These are phyloP conservation scores for Labeo catla DNA, from an alignment of 2,113 vertebrate species.

Conservation along the genomic window DNA sequence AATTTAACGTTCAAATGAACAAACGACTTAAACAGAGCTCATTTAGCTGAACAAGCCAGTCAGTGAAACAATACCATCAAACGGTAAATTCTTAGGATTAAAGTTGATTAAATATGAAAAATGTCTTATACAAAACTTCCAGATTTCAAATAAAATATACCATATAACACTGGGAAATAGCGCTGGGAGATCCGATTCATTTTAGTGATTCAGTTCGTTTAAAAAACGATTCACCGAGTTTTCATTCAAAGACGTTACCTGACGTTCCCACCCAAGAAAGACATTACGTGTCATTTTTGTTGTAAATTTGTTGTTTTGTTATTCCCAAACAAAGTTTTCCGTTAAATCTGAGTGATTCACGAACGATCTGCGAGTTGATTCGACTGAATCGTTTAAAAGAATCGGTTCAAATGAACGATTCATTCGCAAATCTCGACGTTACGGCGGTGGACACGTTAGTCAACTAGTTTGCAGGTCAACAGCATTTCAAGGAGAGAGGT, in stretches of 20 bases:
- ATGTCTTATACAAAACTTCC: neutral
- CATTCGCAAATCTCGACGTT: neutral
- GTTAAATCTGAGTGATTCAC: neutral
- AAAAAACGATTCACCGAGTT: neutral
- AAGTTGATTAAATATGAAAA: neutral
- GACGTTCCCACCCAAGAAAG: neutral
- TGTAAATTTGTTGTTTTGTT: neutral
- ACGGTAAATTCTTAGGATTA: neutral
- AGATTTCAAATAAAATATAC: neutral
- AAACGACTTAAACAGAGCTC: no score
- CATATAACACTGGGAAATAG: neutral
- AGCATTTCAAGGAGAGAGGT: slow-evolving; percentile 33
- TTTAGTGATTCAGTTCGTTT: neutral
- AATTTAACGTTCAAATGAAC: no score
- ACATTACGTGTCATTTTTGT: neutral
- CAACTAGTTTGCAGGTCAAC: neutral
- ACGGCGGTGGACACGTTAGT: neutral
- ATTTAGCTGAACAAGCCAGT: no score
- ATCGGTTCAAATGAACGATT: neutral
- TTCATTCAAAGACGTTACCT: neutral
- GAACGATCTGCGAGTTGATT: neutral
- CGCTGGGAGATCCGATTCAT: neutral
- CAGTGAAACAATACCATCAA: no score
- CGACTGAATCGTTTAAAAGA: neutral
- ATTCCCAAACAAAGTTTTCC: neutral